Conservation (phyloP, 35 echinoderm and acorn worm genomes). For the Hemicentrotus pulcherrimus region DNA sequence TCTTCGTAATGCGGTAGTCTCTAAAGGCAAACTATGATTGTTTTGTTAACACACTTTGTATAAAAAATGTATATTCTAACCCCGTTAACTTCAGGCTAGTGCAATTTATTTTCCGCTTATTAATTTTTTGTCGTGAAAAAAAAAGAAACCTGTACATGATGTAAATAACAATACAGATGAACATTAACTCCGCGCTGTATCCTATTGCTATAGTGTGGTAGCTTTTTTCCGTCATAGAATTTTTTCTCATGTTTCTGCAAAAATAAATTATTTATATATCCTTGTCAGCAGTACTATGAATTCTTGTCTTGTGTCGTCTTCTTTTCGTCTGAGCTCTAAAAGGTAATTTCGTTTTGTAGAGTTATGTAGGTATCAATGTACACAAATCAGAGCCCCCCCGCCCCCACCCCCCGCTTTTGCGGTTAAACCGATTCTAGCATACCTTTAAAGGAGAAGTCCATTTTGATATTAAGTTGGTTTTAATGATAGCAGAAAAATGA, state of each 20-base stretch:
- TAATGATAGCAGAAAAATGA: no score
- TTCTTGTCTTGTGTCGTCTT: background rate
- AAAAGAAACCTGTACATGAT: background rate
- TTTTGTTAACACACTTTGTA: no score
- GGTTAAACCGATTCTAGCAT: no score
- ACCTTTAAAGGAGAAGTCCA: no score
- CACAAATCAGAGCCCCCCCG: no score
- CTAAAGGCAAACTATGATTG: no score
- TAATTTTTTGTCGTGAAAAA: background rate
- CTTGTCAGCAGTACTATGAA: slow-evolving; percentile 10
- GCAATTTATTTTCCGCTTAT: background rate
- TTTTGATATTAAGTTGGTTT: no score
- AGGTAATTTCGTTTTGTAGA: no score
- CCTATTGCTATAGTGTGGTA: background rate
- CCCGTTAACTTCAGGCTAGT: background rate
- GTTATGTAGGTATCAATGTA: no score
- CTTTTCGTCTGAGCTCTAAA: background rate
- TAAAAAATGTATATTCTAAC: background rate
- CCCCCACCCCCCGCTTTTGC: no score
- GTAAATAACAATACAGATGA: background rate
- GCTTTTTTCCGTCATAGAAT: slow-evolving; percentile 17
- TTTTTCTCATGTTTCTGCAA: slow-evolving; percentile 19
- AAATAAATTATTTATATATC: slow-evolving; percentile 21
- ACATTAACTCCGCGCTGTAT: background rate
- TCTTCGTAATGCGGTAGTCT: no score